Evolutionary conservation across 2,797 vertebrate species (phyloP).

Genomic region (Garrulus glandarius): DNA sequence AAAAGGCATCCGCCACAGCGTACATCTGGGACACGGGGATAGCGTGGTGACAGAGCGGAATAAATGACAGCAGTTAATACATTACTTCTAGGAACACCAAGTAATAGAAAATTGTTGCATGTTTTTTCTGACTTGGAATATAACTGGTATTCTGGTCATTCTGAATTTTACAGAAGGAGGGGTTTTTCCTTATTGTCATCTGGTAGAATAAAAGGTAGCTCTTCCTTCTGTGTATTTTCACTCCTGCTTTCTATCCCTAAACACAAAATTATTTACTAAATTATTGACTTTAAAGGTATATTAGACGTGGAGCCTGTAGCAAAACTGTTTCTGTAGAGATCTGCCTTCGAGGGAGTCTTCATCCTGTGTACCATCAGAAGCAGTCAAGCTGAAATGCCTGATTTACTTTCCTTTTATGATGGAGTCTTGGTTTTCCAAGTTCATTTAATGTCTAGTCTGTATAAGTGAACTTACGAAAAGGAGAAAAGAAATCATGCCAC

Average conservation of each 20-base stretch:
- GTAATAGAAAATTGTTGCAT: too few species aligned
- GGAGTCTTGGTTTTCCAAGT: background rate
- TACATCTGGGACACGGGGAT: rapidly evolving
- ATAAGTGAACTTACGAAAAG: background rate
- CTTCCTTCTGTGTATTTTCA: background rate
- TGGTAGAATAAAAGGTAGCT: background rate
- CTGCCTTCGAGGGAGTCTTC: background rate
- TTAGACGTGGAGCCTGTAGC: background rate
- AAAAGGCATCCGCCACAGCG: background rate
- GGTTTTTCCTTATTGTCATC: background rate
- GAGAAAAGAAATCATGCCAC: background rate
- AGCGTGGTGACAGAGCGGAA: rapidly evolving
- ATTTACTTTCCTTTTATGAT: background rate
- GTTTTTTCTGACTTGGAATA: background rate
- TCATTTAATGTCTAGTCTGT: background rate
- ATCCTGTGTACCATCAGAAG: background rate
- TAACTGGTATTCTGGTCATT: rapidly evolving
- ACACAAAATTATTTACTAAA: background rate
- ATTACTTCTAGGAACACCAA: background rate
- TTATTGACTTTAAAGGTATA: background rate
- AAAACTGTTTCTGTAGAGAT: background rate
- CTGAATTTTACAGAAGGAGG: background rate
- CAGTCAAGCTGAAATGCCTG: background rate
- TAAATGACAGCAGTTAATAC: rapidly evolving
- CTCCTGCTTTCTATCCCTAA: background rate